phyloP scores from a whole-genome alignment of 2,113 vertebrate genomes.

The Urocynchramus pylzowi region DNA sequence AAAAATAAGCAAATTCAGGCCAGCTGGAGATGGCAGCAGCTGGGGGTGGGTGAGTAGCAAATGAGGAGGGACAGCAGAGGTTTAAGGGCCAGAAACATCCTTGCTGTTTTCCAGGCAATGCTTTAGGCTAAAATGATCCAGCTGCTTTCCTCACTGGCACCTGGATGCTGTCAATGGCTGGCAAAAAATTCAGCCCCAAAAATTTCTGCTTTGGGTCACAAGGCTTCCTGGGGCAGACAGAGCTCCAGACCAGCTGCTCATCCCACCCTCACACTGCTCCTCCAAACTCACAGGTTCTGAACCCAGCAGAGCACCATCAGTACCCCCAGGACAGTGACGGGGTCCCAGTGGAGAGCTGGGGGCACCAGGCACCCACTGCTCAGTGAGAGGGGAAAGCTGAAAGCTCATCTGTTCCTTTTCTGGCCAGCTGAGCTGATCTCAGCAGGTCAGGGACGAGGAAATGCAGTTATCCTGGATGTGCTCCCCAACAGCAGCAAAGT shows the following conservation, averaged over 20 bases:
- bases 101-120: not conserved
- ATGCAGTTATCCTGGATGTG: not conserved
- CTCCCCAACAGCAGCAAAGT: not conserved
- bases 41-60: fast-evolving
- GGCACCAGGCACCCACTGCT: not conserved
- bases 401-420: not conserved
- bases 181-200: not conserved
- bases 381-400: fast-evolving
- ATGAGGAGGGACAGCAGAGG: not conserved
- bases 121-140: not conserved
- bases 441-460: not conserved
- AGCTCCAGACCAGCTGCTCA: not conserved
- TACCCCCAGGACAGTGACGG: not conserved
- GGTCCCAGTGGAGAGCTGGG: not conserved
- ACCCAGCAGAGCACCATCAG: fast-evolving
- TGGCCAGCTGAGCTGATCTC: not conserved
- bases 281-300: not conserved
- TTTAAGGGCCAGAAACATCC: not conserved
- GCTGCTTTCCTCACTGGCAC: not conserved
- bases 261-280: not conserved
- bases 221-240: not conserved
- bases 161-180: fast-evolving
- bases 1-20: not conserved
- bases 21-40: not conserved
- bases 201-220: not conserved